A percentile compares a stretch with the other conserved stretches of the same genome.
phyloP scores from a whole-genome alignment of 2,113 vertebrate genomes.

The Malurus cyaneus region DNA sequence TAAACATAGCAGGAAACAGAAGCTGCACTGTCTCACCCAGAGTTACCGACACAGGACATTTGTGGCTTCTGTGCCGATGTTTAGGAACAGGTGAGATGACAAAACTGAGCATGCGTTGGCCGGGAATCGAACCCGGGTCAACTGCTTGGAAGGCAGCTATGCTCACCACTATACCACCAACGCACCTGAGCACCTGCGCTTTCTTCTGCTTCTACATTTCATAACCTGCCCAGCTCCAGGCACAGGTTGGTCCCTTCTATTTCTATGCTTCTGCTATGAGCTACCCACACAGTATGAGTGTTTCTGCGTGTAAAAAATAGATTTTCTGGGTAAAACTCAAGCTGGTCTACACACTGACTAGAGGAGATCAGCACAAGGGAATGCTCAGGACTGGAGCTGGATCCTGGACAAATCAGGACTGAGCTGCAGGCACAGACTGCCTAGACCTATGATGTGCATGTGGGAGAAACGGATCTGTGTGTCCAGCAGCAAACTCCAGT shows the following conservation, averaged over 20 bases:
- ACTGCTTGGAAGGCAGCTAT: constrained; percentile 82
- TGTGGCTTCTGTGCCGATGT: rapidly evolving
- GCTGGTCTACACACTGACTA: no score
- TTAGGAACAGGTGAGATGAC: rapidly evolving
- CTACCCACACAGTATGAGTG: no score
- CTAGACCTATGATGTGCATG: neutral
- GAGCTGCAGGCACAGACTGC: neutral
- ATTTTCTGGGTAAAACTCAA: neutral
- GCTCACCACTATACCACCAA: constrained; percentile 83
- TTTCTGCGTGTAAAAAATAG: neutral
- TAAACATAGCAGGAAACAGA: rapidly evolving
- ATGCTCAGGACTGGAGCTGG: neutral
- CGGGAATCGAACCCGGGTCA: constrained; percentile 72
- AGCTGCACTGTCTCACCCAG: rapidly evolving
- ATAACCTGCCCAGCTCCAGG: no score
- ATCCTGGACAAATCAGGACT: neutral
- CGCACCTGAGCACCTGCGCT: neutral
- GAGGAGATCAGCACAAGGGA: neutral
- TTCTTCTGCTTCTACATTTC: rapidly evolving
- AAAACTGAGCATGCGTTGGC: constrained; percentile 28
- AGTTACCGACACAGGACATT: no score
- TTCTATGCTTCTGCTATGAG: rapidly evolving
- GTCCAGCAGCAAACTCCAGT: neutral
- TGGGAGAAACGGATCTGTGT: neutral
- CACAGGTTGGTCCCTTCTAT: rapidly evolving